phyloP scores from a whole-genome alignment of 2,113 vertebrate genomes.

The Corynorhinus townsendii region DNA sequence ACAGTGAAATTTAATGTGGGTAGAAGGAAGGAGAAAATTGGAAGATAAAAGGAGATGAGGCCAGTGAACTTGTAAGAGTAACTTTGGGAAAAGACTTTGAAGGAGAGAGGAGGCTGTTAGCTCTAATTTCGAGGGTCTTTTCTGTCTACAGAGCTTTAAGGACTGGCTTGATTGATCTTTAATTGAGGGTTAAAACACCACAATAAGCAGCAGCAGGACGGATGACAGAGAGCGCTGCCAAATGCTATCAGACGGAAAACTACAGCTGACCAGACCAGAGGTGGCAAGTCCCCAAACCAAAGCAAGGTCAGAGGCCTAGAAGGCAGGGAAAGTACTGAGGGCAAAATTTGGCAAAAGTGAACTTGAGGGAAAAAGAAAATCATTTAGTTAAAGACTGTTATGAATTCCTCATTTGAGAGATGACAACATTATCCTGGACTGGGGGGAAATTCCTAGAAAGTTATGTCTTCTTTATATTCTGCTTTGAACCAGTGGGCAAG shows the following conservation, averaged over 20 bases:
- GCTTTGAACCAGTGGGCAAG: background rate
- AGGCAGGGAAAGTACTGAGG: background rate
- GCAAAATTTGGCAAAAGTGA: background rate
- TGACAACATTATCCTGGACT: background rate
- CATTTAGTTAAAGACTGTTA: background rate
- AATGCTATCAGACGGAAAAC: background rate
- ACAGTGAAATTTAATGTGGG: background rate
- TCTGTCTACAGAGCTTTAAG: background rate
- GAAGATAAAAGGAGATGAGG: background rate
- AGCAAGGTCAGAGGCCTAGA: background rate
- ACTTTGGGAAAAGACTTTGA: background rate
- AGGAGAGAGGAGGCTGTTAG: background rate
- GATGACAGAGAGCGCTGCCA: background rate
- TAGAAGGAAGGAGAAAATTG: background rate
- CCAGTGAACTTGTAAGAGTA: background rate
- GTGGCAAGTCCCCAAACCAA: background rate
- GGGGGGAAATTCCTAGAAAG: background rate
- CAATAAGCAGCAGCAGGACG: background rate
- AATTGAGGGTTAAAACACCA: background rate
- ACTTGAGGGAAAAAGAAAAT: background rate
- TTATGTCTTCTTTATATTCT: background rate
- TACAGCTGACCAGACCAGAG: background rate
- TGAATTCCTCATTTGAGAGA: constrained; percentile 2
- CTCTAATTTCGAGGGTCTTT: background rate
- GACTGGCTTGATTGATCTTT: background rate